Percentiles rank a stretch among this genome's conserved stretches.
phyloP scores from a whole-genome alignment of 2,113 vertebrate species.

The Ceyx melanurus region DNA sequence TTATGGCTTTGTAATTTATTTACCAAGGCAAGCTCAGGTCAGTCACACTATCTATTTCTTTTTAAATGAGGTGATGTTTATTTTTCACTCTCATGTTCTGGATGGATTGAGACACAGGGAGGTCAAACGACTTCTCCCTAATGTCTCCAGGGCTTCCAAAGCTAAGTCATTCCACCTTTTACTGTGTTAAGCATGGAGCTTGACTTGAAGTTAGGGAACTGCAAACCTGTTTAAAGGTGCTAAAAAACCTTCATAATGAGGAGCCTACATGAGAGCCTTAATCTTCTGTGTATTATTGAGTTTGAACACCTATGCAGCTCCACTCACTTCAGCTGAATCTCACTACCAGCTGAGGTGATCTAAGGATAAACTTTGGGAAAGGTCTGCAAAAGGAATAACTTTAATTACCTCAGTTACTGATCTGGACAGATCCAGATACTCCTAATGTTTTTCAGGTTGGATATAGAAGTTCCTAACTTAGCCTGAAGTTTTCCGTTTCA shows the following conservation, averaged over 20 bases:
- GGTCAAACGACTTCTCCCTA: slow-evolving; percentile 16
- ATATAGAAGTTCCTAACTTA: background rate
- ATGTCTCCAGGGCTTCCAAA: background rate
- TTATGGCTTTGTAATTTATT: slow-evolving; percentile 64
- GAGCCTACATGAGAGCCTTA: background rate
- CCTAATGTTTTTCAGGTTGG: background rate
- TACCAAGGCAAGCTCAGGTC: slow-evolving; percentile 51
- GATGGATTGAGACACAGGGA: slow-evolving; percentile 43
- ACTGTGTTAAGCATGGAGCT: background rate
- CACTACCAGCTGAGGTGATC: background rate
- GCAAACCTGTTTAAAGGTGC: background rate
- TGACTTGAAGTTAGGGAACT: background rate
- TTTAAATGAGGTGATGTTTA: slow-evolving; percentile 59
- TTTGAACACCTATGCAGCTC: background rate
- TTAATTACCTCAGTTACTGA: background rate
- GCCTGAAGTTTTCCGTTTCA: background rate
- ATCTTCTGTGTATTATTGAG: background rate
- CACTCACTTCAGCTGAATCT: background rate
- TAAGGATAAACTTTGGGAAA: slow-evolving; percentile 2
- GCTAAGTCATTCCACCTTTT: background rate
- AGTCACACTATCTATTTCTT: slow-evolving; percentile 51
- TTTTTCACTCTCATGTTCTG: slow-evolving; percentile 49
- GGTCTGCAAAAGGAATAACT: background rate
- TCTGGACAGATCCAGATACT: background rate
- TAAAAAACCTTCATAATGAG: slow-evolving; percentile 1